Evolutionary conservation across 1,140 invertebrate species (phyloP).

Genomic region (Stegodyphus dumicola): DNA sequence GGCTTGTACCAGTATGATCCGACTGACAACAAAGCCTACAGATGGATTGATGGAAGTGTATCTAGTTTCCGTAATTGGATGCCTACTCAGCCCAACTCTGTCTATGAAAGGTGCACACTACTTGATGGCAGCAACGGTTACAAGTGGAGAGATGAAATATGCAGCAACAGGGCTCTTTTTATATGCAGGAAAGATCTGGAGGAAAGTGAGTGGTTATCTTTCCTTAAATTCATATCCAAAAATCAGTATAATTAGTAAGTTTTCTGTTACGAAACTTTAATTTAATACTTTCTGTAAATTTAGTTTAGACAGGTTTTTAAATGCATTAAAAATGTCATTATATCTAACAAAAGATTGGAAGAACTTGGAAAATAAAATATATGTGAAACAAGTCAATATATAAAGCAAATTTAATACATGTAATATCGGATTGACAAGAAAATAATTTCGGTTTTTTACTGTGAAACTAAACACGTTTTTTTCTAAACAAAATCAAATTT

Average conservation of each 20-base stretch:
- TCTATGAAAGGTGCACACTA: constrained; percentile 46
- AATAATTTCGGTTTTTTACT: too few species aligned
- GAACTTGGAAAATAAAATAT: not conserved
- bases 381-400: not conserved
- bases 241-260: too few species aligned
- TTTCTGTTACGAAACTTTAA: too few species aligned
- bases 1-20: constrained; percentile 54
- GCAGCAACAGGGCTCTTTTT: constrained; percentile 41
- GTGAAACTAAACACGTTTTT: too few species aligned
- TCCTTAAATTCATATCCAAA: too few species aligned
- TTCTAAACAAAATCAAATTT: too few species aligned
- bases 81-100: constrained; percentile 54
- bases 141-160: constrained; percentile 58
- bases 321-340: too few species aligned
- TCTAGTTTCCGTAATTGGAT: constrained; percentile 56
- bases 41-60: constrained; percentile 57
- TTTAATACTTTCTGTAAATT: too few species aligned
- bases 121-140: constrained; percentile 54
- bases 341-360: too few species aligned
- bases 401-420: not conserved
- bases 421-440: not conserved
- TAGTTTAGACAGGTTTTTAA: too few species aligned
- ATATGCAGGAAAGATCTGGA: constrained; percentile 57
- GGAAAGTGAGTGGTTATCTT: constrained; percentile 2
- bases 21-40: constrained; percentile 33